Conservation (phyloP, 2,888 invertebrate species). For the Drosophila kuntzei region DNA sequence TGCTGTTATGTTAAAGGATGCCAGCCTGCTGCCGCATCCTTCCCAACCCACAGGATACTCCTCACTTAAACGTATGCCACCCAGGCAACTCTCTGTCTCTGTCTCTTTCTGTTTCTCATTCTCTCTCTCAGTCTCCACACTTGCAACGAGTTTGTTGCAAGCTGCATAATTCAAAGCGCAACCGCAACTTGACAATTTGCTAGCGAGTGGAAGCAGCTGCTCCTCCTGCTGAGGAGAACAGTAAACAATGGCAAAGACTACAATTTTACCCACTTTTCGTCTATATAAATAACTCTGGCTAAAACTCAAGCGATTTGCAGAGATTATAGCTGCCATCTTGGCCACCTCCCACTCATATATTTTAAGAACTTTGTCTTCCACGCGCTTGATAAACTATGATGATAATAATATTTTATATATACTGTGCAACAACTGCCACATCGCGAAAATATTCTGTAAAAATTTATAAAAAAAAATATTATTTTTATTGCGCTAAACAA, state of each 20-base stretch:
- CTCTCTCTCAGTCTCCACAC: not conserved
- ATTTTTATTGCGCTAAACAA: not conserved
- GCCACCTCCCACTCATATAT: slow-evolving; percentile 9
- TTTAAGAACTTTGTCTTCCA: slow-evolving; percentile 3
- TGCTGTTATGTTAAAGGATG: slow-evolving; percentile 60
- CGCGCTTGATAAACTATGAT: slow-evolving; percentile 1
- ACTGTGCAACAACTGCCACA: not conserved
- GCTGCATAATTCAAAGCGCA: slow-evolving; percentile 79
- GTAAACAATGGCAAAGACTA: slow-evolving; percentile 47
- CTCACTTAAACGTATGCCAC: slow-evolving; percentile 4
- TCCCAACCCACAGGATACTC: slow-evolving; percentile 1
- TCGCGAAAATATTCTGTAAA: not conserved
- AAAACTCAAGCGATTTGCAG: slow-evolving; percentile 57
- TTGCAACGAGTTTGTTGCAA: slow-evolving; percentile 12
- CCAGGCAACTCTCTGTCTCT: not conserved
- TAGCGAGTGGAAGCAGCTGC: slow-evolving; percentile 59
- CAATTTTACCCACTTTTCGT: slow-evolving; percentile 51
- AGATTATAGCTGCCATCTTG: slow-evolving; percentile 57
- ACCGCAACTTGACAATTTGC: slow-evolving; percentile 81
- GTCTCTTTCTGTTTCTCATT: not conserved
- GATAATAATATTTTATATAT: not conserved
- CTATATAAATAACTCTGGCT: slow-evolving; percentile 56
- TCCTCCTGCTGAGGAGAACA: slow-evolving; percentile 25
- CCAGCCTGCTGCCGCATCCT: slow-evolving; percentile 32
- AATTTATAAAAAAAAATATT: not conserved